Evolutionary conservation across 2,113 vertebrate genomes (phyloP), one percentile per base, ranked within the genome.

Genomic region (Dromiciops gliroides): DNA sequence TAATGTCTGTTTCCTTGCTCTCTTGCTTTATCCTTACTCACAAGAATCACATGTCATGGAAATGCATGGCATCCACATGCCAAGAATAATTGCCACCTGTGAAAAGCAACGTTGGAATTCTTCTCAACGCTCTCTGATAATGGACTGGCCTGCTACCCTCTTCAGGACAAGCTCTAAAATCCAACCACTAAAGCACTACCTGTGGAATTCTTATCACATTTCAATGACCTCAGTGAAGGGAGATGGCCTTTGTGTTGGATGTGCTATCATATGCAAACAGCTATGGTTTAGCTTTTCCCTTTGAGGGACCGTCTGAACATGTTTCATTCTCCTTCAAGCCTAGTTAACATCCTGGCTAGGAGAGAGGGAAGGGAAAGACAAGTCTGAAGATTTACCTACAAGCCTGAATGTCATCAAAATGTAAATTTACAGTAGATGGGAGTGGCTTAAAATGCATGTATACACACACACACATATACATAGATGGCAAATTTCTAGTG

Each of bases 1-100:
- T 37, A 31, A 56, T 28, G 56, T 4, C 3, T 2, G 14, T 60
- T 31, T 2, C 56, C 11, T 67, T 14, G 10, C 28, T 60, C 26
- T 89, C 16, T 11, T 92, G 23, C 48, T 94, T 89, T 93, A 96
- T 60, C 48, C 11, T 50, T 26, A 49, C 92, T 93, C 83, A 93
- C 48, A 90, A 88, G 89, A 49, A 52, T 12, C 9, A 75, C 7
- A 2, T 8, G 7, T 89, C 91, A 93, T 37, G 52, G 49, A 93
- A 89, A 37, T 44, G 48, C 48, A 83, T 26, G 44, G 56, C 37
- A 49, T 31, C 16, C 24, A 50, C 26, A 67, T 22, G 51, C 50
- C 25, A 53, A 26, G 52, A 22, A 26, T 26, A 2, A 3, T 26
- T 53, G 25, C 51, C 51, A 24, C 51, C 37, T 51, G 56, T 51